These are phyloP conservation scores for Protodeltote pygarga DNA, from an alignment of 2,888 invertebrate species.

Conservation along the genomic window DNA sequence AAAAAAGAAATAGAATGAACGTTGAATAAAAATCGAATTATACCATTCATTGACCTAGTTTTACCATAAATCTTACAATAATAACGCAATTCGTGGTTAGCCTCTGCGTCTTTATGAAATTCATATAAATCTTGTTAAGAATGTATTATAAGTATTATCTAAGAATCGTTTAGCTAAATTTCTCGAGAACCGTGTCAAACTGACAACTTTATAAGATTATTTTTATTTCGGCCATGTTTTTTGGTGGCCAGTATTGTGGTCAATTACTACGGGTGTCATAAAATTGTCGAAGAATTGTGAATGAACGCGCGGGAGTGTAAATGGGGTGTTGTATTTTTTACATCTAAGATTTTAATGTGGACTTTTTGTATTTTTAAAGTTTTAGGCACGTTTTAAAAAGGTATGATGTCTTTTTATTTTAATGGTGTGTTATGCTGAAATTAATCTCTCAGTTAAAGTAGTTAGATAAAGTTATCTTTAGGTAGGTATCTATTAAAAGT, in stretches of 20 bases:
- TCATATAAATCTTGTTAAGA: constrained; percentile 70
- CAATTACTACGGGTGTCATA: constrained; percentile 81
- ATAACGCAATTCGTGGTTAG: constrained; percentile 44
- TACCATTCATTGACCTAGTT: constrained; percentile 38
- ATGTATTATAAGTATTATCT: constrained; percentile 51
- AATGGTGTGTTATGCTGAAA: too few species aligned
- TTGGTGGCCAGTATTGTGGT: constrained; percentile 63
- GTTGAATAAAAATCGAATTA: constrained; percentile 42
- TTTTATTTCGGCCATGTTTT: constrained; percentile 57
- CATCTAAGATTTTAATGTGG: too few species aligned
- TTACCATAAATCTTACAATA: constrained; percentile 51
- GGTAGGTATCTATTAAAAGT: too few species aligned
- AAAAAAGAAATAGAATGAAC: constrained; percentile 31
- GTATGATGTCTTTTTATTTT: too few species aligned
- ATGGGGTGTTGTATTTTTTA: constrained; percentile 50
- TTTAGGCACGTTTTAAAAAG: neutral
- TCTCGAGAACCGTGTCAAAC: constrained; percentile 70
- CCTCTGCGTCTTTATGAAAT: constrained; percentile 74
- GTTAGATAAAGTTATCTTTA: too few species aligned
- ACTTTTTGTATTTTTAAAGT: neutral
- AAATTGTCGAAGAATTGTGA: constrained; percentile 62
- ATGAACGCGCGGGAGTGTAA: constrained; percentile 52
- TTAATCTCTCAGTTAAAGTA: too few species aligned
- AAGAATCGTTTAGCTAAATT: constrained; percentile 59
- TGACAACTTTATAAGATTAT: constrained; percentile 70